Evolutionary conservation across 2,888 invertebrate species (phyloP).

Genomic region (Philereme vetulata): DNA sequence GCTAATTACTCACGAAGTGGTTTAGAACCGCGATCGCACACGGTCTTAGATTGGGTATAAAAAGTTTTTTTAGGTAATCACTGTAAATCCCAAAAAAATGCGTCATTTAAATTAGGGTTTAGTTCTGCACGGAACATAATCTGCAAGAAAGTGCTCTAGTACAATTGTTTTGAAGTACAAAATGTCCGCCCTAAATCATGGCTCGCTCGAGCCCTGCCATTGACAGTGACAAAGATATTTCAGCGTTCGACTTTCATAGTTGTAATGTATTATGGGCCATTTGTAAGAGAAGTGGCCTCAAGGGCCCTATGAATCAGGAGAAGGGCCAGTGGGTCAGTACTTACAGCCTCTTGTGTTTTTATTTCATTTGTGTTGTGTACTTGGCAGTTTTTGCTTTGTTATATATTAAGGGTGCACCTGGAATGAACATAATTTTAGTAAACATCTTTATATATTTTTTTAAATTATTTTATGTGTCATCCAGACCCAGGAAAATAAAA

Average conservation of each 20-base stretch:
- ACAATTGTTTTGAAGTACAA: conserved; percentile 26
- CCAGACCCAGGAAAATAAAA: no score
- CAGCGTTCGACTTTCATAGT: conserved; percentile 42
- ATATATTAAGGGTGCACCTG: not conserved
- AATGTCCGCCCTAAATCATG: conserved; percentile 25
- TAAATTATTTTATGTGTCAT: no score
- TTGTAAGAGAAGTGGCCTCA: conserved; percentile 42
- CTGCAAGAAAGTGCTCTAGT: conserved; percentile 12
- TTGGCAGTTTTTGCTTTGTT: not conserved
- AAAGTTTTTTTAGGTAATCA: no score
- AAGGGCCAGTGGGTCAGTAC: conserved; percentile 25
- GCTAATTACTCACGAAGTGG: no score
- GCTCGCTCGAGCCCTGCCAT: conserved; percentile 30
- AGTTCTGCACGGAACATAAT: not conserved
- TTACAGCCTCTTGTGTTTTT: conserved; percentile 27
- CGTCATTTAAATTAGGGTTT: no score
- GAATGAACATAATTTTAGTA: no score
- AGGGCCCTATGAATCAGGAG: conserved; percentile 39
- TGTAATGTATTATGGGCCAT: conserved; percentile 42
- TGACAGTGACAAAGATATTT: conserved; percentile 43
- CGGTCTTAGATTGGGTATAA: no score
- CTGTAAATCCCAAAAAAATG: no score
- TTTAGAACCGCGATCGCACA: no score
- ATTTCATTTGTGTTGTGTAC: conserved; percentile 9
- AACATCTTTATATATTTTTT: no score